phyloP scores from a whole-genome alignment of 2,797 vertebrate genomes.

The Bufotes viridis region DNA sequence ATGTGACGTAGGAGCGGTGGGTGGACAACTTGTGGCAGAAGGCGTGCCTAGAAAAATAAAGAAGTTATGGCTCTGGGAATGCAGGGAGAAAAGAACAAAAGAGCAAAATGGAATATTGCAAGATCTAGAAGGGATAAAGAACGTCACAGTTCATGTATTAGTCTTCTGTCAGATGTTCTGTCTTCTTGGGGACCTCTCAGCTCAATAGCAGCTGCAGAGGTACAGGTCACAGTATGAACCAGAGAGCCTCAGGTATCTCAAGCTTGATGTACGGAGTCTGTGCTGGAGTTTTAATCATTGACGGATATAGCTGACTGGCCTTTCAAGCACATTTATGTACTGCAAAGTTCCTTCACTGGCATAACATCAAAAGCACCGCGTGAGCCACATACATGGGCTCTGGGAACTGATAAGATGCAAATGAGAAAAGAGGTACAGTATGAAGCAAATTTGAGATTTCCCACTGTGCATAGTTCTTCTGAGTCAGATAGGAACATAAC shows the following conservation, averaged over 20 bases:
- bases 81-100: no score
- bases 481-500: background rate
- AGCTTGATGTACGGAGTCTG: background rate
- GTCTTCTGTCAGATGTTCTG: background rate
- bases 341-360: conserved; percentile 9
- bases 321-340: conserved; percentile 20
- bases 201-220: background rate
- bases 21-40: no score
- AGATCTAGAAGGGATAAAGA: no score
- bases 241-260: conserved; percentile 22
- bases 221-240: conserved; percentile 8
- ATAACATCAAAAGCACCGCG: background rate
- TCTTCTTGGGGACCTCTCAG: background rate
- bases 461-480: background rate
- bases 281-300: background rate
- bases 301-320: background rate
- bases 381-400: conserved; percentile 3
- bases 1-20: no score
- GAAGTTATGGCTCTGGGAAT: no score
- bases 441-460: background rate
- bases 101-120: background rate
- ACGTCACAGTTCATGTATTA: background rate
- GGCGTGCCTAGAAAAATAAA: no score
- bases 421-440: background rate
- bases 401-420: conserved; percentile 22